Conservation (phyloP, 2,797 vertebrate genomes). For the Squalus acanthias region DNA sequence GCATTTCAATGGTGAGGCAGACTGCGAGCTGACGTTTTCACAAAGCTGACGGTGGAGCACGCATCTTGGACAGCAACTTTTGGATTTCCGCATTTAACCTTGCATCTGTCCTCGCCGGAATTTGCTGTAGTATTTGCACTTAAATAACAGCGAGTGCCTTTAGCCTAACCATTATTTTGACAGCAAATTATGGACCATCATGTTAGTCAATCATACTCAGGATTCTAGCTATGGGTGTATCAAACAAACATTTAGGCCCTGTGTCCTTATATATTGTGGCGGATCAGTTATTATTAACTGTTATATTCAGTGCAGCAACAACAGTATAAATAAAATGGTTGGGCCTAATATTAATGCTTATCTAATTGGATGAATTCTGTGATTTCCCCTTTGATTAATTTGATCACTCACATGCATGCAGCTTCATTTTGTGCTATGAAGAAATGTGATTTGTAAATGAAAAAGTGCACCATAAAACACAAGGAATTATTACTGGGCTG, state of each 20-base stretch:
- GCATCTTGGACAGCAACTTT: background rate
- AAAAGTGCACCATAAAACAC: slow-evolving; percentile 6
- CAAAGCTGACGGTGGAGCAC: background rate
- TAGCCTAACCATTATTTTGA: background rate
- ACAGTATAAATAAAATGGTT: background rate
- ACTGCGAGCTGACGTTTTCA: background rate
- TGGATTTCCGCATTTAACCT: background rate
- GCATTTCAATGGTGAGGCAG: background rate
- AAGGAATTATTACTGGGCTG: slow-evolving; percentile 4
- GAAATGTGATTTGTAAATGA: background rate
- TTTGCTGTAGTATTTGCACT: background rate
- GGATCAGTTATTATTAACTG: background rate
- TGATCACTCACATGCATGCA: slow-evolving; percentile 2
- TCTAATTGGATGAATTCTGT: background rate
- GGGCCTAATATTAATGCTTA: background rate
- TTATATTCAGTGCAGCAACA: background rate
- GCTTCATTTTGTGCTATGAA: slow-evolving; percentile 2
- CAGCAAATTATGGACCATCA: background rate
- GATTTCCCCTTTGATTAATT: background rate
- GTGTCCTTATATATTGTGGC: background rate
- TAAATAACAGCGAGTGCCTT: background rate
- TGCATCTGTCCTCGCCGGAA: background rate
- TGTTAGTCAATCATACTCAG: background rate
- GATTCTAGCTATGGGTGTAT: background rate
- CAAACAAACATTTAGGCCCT: background rate